Conservation (phyloP, 2,797 vertebrate species). For the Aphelocoma californica region DNA sequence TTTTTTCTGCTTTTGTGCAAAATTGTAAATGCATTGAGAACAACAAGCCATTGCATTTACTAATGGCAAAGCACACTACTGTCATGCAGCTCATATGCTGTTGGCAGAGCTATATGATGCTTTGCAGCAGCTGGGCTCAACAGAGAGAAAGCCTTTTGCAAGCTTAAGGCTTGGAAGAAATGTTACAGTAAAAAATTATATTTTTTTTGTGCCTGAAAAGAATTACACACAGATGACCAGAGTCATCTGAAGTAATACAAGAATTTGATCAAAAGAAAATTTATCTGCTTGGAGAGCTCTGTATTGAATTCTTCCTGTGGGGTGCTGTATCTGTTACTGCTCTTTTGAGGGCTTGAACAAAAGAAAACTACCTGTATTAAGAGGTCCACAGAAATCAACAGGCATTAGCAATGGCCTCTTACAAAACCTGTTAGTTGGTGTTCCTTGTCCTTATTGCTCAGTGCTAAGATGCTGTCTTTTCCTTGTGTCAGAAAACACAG, state of each 20-base stretch:
- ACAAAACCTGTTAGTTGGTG: neutral
- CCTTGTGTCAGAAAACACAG: neutral
- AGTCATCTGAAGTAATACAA: neutral
- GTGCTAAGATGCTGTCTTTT: neutral
- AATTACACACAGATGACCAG: neutral
- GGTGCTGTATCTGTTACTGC: neutral
- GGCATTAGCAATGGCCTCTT: neutral
- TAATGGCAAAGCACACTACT: neutral
- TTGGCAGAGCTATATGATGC: neutral
- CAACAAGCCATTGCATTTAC: slow-evolving; percentile 4
- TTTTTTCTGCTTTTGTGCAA: slow-evolving; percentile 9
- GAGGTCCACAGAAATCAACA: neutral
- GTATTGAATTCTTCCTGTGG: neutral
- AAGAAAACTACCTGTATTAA: neutral
- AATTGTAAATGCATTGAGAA: slow-evolving; percentile 35
- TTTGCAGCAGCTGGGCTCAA: neutral
- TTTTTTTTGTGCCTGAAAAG: neutral
- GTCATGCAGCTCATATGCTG: neutral
- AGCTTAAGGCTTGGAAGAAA: neutral
- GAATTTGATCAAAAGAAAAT: neutral
- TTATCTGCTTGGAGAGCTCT: neutral
- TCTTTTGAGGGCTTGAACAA: neutral
- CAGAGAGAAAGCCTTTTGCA: neutral
- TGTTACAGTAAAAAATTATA: neutral
- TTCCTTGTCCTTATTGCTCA: neutral